phyloP scores from a whole-genome alignment of 2,113 vertebrate genomes.

The Microtus richardsoni region DNA sequence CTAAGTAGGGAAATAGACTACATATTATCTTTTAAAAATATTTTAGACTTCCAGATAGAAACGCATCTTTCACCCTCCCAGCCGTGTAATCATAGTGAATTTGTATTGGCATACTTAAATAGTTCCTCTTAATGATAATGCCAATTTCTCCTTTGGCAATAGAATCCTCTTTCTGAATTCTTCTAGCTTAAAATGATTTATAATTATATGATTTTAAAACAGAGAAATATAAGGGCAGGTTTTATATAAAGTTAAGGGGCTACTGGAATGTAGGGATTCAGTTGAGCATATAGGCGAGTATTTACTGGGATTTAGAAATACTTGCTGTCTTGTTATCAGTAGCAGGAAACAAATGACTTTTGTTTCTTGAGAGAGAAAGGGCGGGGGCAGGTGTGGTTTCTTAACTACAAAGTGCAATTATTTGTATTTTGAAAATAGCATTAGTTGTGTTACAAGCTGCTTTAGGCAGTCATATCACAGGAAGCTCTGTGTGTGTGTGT shows the following conservation, averaged over 20 bases:
- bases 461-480: constrained; percentile 87
- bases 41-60: constrained; percentile 60
- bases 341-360: constrained; percentile 57
- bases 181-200: constrained; percentile 47
- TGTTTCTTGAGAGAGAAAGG: constrained; percentile 40
- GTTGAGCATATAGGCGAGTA: constrained; percentile 40
- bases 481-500: neutral
- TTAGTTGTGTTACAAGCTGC: constrained; percentile 82
- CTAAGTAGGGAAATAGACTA: neutral
- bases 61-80: constrained; percentile 34
- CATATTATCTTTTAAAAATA: constrained; percentile 44
- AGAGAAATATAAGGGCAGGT: constrained; percentile 43
- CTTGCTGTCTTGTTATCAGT: neutral
- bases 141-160: constrained; percentile 17
- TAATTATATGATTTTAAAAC: constrained; percentile 43
- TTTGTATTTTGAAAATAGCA: constrained; percentile 83
- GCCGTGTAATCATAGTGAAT: constrained; percentile 18
- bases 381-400: neutral
- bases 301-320: constrained; percentile 46
- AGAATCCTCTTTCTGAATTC: constrained; percentile 46
- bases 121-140: constrained; percentile 50
- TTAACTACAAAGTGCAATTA: constrained; percentile 77
- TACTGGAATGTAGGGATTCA: constrained; percentile 9
- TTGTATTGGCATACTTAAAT: constrained; percentile 40
- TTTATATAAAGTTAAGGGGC: neutral